phyloP scores from a whole-genome alignment of 2,113 vertebrate genomes.

The Malurus alboscapulatus region DNA sequence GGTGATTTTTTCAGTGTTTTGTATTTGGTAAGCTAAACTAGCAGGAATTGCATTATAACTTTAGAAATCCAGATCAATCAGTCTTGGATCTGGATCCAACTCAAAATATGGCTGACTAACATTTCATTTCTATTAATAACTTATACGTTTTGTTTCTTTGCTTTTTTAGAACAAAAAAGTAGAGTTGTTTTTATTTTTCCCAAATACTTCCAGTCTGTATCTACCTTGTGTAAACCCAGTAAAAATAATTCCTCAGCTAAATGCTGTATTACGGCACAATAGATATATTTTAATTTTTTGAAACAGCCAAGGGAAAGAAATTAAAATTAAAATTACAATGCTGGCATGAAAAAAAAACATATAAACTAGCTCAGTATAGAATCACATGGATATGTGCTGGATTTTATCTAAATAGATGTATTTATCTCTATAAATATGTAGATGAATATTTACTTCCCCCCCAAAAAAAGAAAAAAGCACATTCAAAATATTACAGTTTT shows the following conservation, averaged over 20 bases:
- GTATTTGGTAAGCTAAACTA: background rate
- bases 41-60: background rate
- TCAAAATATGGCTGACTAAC: background rate
- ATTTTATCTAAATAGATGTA: background rate
- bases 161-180: background rate
- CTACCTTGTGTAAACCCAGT: background rate
- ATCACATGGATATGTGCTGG: background rate
- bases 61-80: conserved; percentile 2
- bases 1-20: background rate
- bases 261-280: background rate
- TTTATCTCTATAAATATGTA: too few relatives aligned
- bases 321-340: background rate
- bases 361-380: background rate
- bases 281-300: background rate
- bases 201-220: background rate
- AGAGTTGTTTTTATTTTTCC: background rate
- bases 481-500: background rate
- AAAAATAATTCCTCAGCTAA: background rate
- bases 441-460: background rate
- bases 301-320: background rate
- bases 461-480: background rate
- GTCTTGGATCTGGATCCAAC: background rate
- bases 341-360: background rate
- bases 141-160: background rate
- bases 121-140: background rate